Evolutionary conservation across 2,888 invertebrate genomes (phyloP).

Genomic region (Archips xylosteana): DNA sequence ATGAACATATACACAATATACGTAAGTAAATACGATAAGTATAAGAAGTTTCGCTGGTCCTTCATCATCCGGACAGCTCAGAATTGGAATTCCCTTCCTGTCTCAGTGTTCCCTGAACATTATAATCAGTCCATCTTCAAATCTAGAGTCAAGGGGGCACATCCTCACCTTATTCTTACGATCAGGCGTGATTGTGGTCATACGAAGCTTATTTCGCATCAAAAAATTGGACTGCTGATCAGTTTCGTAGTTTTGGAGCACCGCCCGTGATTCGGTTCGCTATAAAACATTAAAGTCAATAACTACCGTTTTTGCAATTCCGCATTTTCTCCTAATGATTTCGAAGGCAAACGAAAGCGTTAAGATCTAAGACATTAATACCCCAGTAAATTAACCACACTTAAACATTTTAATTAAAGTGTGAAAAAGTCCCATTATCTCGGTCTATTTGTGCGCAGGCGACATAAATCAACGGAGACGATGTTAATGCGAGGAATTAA

Average conservation of each 20-base stretch:
- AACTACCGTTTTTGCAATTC: background rate
- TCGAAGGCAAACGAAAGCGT: slow-evolving; percentile 5
- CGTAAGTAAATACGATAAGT: no score
- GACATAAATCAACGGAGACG: slow-evolving; percentile 80
- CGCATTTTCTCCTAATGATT: background rate
- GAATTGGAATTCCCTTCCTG: no score
- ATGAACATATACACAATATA: no score
- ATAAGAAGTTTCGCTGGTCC: no score
- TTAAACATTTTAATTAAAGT: slow-evolving; percentile 76
- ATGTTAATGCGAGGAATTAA: slow-evolving; percentile 82
- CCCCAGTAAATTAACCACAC: slow-evolving; percentile 44
- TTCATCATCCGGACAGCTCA: no score
- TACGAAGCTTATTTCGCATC: no score
- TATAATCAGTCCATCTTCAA: no score
- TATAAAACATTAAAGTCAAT: background rate
- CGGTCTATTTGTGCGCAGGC: slow-evolving; percentile 66
- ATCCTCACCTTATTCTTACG: no score
- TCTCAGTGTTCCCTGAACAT: no score
- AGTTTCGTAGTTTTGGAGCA: background rate
- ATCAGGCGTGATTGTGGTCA: no score
- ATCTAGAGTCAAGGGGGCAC: no score
- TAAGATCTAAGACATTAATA: slow-evolving; percentile 36
- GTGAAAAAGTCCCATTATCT: slow-evolving; percentile 80
- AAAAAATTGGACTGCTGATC: no score
- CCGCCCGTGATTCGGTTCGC: background rate